phyloP scores from a whole-genome alignment of 2,113 vertebrate genomes.

The Podarcis muralis region DNA sequence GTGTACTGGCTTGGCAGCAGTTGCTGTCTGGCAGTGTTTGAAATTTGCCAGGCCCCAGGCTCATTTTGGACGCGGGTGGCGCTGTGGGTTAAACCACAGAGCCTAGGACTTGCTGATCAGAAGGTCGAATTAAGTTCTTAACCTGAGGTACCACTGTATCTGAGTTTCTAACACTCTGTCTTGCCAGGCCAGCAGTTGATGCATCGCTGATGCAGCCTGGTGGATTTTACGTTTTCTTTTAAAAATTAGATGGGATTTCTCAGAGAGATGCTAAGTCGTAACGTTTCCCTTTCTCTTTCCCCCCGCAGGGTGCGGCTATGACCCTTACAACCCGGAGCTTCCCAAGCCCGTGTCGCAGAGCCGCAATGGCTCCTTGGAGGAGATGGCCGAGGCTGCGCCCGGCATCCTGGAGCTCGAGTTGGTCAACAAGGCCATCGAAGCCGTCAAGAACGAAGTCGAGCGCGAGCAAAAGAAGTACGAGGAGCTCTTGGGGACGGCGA shows the following conservation, averaged over 20 bases:
- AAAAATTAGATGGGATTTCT: neutral
- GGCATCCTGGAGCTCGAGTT: constrained; percentile 87
- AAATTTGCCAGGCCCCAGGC: no score
- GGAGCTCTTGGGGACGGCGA: constrained; percentile 78
- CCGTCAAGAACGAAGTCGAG: constrained; percentile 90
- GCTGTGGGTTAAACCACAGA: no score
- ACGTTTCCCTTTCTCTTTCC: neutral
- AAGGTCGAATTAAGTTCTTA: no score
- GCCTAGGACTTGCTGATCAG: no score
- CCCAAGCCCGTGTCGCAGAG: constrained; percentile 74
- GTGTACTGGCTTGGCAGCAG: no score
- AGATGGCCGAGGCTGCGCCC: constrained; percentile 65
- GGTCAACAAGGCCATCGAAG: constrained; percentile 95
- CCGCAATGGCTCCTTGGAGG: constrained; percentile 67
- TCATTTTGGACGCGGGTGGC: no score
- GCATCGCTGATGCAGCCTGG: neutral
- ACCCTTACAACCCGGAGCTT: constrained; percentile 92
- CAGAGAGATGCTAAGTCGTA: neutral
- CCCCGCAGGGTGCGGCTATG: constrained; percentile 86
- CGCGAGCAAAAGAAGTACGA: constrained; percentile 90
- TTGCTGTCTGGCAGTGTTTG: no score
- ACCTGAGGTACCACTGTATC: no score
- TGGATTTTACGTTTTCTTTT: neutral
- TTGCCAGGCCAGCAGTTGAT: no score
- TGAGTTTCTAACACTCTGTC: no score